phyloP scores from a whole-genome alignment of 2,888 invertebrate species.

The Pristionchus fissidentatus region DNA sequence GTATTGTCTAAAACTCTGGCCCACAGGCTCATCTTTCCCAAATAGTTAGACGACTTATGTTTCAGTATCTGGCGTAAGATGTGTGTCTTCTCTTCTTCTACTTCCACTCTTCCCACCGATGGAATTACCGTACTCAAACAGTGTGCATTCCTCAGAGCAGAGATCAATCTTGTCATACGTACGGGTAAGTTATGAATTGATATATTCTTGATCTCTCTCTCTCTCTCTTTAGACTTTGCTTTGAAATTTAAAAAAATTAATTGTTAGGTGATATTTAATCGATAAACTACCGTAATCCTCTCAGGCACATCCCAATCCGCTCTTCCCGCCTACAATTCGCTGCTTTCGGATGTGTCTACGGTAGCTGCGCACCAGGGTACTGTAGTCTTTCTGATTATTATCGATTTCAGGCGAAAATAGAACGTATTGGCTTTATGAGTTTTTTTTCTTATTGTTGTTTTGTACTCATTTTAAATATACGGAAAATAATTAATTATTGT shows the following conservation, averaged over 20 bases:
- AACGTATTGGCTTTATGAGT: no score
- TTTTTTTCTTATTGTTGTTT: no score
- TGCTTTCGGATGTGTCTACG: slow-evolving; percentile 55
- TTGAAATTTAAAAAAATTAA: slow-evolving; percentile 20
- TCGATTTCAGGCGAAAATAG: no score
- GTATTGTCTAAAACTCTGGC: no score
- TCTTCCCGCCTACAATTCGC: slow-evolving; percentile 58
- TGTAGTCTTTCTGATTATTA: neutral
- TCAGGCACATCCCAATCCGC: slow-evolving; percentile 50
- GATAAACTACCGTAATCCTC: neutral
- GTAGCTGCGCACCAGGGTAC: slow-evolving; percentile 49
- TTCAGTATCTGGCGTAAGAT: slow-evolving; percentile 68
- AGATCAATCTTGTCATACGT: slow-evolving; percentile 37
- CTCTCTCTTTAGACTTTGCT: slow-evolving; percentile 36
- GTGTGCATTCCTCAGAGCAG: slow-evolving; percentile 32
- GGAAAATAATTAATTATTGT: no score
- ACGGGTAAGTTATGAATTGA: slow-evolving; percentile 27
- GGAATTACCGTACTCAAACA: slow-evolving; percentile 30
- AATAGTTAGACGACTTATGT: neutral
- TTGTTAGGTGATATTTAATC: slow-evolving; percentile 42
- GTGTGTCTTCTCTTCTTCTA: slow-evolving; percentile 62
- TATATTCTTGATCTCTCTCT: slow-evolving; percentile 36
- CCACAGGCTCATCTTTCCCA: no score
- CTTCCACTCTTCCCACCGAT: slow-evolving; percentile 47
- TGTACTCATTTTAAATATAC: no score